Evolutionary conservation across 1,140 invertebrate species (phyloP).

Genomic region (Rhagoletis pomonella): DNA sequence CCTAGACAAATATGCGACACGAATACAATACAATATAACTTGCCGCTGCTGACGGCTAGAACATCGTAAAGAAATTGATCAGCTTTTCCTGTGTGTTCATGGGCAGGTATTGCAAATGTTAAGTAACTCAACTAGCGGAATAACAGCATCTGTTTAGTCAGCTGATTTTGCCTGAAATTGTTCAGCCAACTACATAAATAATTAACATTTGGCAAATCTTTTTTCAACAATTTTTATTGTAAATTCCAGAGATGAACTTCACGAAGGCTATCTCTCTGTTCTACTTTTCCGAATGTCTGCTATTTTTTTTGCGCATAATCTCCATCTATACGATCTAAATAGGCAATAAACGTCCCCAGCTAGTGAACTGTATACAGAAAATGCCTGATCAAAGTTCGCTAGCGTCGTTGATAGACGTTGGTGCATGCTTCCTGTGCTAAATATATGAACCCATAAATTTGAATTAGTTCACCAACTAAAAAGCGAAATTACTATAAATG

Average conservation of each 20-base stretch:
- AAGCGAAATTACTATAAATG: background rate
- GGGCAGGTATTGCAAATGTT: no score
- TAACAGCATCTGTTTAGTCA: no score
- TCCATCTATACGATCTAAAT: no score
- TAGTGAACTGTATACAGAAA: background rate
- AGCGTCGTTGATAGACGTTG: background rate
- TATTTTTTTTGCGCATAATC: background rate
- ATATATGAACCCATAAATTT: conserved; percentile 36
- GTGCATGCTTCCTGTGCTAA: background rate
- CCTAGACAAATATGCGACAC: no score
- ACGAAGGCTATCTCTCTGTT: background rate
- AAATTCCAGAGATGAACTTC: background rate
- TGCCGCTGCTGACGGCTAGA: no score
- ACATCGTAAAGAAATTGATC: no score
- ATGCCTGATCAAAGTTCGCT: background rate
- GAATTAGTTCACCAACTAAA: background rate
- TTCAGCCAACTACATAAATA: no score
- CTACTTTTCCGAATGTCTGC: background rate
- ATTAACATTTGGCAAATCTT: background rate
- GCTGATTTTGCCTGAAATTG: no score
- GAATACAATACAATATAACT: no score
- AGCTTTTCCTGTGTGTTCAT: no score
- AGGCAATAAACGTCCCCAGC: background rate
- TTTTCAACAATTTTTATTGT: background rate
- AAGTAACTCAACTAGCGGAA: no score